Base-by-base conservation (phyloP, 2,797 vertebrate genomes). In the Chaunax sp. region DNA sequence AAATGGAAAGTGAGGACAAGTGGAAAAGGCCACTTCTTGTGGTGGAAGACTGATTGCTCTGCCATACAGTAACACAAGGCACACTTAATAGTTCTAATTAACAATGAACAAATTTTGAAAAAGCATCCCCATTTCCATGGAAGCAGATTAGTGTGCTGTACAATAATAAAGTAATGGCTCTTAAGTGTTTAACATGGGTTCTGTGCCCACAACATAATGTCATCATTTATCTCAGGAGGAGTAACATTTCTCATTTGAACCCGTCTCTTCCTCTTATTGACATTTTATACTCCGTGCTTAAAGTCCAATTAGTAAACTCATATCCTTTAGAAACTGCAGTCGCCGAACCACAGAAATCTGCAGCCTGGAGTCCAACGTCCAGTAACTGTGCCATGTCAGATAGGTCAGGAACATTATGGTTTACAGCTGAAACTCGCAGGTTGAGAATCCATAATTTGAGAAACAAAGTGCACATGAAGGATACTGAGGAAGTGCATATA, bases 61-160 rank as follows among this genome's bases (percentile, higher is more conserved):
- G 12, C 33, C 13, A 10, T 43, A 20, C 56, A 33, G 20, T 37
- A 13, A 37, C 3, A 8, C 13, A 12, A 41, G 19, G 19, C 11
- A 53, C 30, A 50, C 45, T 56, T 43, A 18, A 30, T 43, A 13
- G 15, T 35, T 60, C 1, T 25, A 15, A 59, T 62, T 22, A 56
- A 58, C 15, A n/a, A 68, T 67, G 25, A n/a, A 67, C 16, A n/a
- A 41, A 55, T 19, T n/a, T 30, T 35, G 1, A 35, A 35, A 35
- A 35, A 40, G 16, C 38, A 35, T 4, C 3, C 6, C 1, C 0
- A 23, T 25, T 40, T 56, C 5, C 6, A 25, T 37, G 19, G n/a
- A 38, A 45, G 13, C 18, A 23, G 25, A 55, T 58, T 41, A 26
- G 18, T 41, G 16, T 53, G 41, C 35, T 28, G 19, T 43, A 11